A percentile compares a stretch with the other conserved stretches of the same genome.
Conservation (phyloP, 2,797 vertebrate genomes). For the Hyperoplus lanceolatus region DNA sequence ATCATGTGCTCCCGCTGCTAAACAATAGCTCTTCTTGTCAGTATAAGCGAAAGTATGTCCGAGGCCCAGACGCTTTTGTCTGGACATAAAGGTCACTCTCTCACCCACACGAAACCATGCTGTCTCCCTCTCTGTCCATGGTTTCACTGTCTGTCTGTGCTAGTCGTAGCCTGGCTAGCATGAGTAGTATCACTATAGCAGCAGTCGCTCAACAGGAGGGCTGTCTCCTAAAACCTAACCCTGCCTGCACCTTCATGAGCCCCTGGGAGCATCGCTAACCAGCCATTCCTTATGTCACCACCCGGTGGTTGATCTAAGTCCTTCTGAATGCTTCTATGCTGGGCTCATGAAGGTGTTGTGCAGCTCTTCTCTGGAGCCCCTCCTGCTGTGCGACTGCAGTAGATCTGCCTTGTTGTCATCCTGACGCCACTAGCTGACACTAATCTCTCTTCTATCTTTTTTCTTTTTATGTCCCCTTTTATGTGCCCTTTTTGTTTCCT, state of each 20-base stretch:
- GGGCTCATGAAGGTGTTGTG: constrained; percentile 77
- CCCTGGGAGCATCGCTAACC: constrained; percentile 78
- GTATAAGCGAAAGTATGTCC: constrained; percentile 47
- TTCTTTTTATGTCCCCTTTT: constrained; percentile 93
- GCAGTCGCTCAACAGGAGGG: constrained; percentile 64
- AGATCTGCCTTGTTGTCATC: constrained; percentile 99
- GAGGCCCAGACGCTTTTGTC: constrained; percentile 68
- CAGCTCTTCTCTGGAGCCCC: constrained; percentile 69
- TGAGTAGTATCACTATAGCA: constrained; percentile 81
- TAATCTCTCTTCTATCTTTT: constrained; percentile 99
- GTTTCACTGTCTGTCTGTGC: constrained; percentile 82
- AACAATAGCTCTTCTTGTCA: constrained; percentile 85
- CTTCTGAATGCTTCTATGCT: constrained; percentile 89
- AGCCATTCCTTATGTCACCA: constrained; percentile 72
- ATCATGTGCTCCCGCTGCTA: constrained; percentile 93
- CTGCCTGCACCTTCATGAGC: constrained; percentile 68
- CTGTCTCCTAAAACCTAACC: constrained; percentile 39
- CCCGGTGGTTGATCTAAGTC: constrained; percentile 82
- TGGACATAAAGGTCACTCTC: constrained; percentile 77
- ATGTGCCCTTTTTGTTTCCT: constrained; percentile 84
- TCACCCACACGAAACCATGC: constrained; percentile 80
- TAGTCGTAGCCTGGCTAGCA: constrained; percentile 79
- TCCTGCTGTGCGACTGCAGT: constrained; percentile 91
- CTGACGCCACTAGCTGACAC: constrained; percentile 99
- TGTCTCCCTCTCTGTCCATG: constrained; percentile 77